phyloP scores from a whole-genome alignment of 2,888 invertebrate genomes.

The Ennomos quercinarius region DNA sequence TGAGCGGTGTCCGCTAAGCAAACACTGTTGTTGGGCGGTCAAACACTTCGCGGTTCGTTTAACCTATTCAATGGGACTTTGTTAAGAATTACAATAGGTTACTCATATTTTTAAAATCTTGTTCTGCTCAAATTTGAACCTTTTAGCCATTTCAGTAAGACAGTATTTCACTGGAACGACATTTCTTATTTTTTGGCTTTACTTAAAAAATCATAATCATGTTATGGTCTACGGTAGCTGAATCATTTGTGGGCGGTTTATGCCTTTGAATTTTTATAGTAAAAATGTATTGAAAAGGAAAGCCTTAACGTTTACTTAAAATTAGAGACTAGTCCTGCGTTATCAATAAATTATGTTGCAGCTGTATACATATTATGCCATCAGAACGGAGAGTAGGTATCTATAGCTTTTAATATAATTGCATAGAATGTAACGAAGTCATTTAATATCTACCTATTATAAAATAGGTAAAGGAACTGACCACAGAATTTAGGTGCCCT shows the following conservation, averaged over 20 bases:
- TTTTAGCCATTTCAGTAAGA: constrained; percentile 39
- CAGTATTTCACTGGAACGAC: constrained; percentile 10
- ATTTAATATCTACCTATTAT: too few species aligned
- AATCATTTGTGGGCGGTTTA: constrained; percentile 69
- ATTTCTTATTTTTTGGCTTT: constrained; percentile 22
- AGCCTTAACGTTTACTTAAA: constrained; percentile 28
- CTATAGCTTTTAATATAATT: too few species aligned
- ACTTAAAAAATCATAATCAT: constrained; percentile 68
- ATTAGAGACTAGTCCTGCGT: constrained; percentile 26
- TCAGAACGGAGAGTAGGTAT: too few species aligned
- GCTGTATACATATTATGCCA: constrained; percentile 32
- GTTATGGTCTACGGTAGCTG: constrained; percentile 76
- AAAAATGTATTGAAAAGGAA: constrained; percentile 34
- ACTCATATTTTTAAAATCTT: constrained; percentile 13
- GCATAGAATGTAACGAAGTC: too few species aligned
- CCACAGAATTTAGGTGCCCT: too few species aligned
- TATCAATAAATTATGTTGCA: constrained; percentile 29
- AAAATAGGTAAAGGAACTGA: too few species aligned
- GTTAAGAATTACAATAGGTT: constrained; percentile 48
- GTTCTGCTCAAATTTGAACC: constrained; percentile 38
- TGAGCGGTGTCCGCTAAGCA: constrained; percentile 74
- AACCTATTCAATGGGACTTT: constrained; percentile 68
- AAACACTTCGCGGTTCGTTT: constrained; percentile 80
- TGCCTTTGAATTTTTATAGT: constrained; percentile 53
- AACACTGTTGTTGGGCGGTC: constrained; percentile 66